These are phyloP conservation scores for Cettia cetti DNA, from an alignment of 2,113 vertebrate species.

Conservation along the genomic window DNA sequence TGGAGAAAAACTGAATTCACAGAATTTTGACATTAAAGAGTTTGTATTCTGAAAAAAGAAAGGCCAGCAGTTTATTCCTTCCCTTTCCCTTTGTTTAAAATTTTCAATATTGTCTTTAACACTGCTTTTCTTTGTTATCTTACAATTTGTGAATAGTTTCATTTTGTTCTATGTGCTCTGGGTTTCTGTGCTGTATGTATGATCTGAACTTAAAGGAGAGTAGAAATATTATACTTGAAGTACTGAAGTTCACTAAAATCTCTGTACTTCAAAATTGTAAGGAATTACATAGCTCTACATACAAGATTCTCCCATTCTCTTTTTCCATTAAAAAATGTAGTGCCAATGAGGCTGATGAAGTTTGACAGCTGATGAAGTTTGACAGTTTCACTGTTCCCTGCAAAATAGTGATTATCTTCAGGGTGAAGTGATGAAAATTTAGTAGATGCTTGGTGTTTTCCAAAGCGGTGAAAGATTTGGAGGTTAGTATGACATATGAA, in stretches of 20 bases:
- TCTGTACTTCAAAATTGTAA: too few species aligned
- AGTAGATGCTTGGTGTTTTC: background rate
- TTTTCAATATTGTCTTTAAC: background rate
- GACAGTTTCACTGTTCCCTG: background rate
- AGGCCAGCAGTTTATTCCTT: background rate
- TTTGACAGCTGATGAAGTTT: too few species aligned
- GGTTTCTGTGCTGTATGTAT: background rate
- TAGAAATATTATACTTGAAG: background rate
- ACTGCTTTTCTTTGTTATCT: background rate
- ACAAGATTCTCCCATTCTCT: background rate
- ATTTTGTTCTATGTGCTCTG: background rate
- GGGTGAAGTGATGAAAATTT: background rate
- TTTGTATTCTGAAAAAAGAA: background rate
- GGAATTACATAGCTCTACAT: background rate
- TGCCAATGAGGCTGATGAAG: background rate
- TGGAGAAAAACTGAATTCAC: background rate
- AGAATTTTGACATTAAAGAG: background rate
- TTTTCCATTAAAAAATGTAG: background rate
- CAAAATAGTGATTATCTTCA: background rate
- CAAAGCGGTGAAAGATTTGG: background rate
- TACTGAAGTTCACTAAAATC: too few species aligned
- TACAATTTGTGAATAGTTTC: background rate
- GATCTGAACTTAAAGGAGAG: background rate
- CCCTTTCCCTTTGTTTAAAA: background rate
- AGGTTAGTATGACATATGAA: background rate